Percentiles rank a stretch among this genome's conserved stretches.
These are phyloP conservation scores for Cotesia congregata DNA, from an alignment of 2,888 invertebrate species.

Conservation along the genomic window DNA sequence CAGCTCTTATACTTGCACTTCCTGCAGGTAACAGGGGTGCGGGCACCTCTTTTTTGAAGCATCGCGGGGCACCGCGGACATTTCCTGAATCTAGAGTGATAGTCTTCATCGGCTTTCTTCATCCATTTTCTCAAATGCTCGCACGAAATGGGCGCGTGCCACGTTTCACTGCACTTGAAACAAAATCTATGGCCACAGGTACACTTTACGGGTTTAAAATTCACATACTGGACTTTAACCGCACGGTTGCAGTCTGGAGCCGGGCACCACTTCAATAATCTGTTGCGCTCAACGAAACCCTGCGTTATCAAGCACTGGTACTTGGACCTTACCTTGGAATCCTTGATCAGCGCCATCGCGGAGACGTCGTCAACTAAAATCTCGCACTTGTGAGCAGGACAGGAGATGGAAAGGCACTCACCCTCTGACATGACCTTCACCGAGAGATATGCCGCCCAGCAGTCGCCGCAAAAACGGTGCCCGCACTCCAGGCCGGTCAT, in stretches of 20 bases:
- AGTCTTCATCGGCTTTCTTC: constrained; percentile 99
- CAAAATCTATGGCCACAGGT: constrained; percentile 95
- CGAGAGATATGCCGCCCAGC: constrained; percentile 97
- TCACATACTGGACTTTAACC: constrained; percentile 91
- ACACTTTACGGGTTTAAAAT: constrained; percentile 92
- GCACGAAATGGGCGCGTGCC: constrained; percentile 99
- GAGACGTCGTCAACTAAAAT: constrained; percentile 97
- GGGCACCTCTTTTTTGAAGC: no score
- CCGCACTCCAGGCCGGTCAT: constrained; percentile 98
- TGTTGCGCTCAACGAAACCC: constrained; percentile 99
- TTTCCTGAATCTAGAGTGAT: no score
- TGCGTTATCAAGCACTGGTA: constrained; percentile 98
- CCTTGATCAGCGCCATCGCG: constrained; percentile 91
- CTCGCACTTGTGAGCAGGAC: constrained; percentile 97
- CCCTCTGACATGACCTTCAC: constrained; percentile 99
- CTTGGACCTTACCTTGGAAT: constrained; percentile 89
- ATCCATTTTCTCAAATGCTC: constrained; percentile 94
- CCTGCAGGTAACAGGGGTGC: no score
- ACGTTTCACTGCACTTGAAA: constrained; percentile 95
- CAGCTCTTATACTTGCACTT: no score
- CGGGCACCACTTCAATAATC: constrained; percentile 97
- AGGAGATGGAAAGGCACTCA: constrained; percentile 95
- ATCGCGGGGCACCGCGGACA: no score
- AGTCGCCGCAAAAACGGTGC: constrained; percentile 94
- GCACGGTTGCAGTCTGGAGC: constrained; percentile 98